Base-by-base conservation (phyloP, 2,113 vertebrate genomes). In the Nerophis lumbriciformis region DNA sequence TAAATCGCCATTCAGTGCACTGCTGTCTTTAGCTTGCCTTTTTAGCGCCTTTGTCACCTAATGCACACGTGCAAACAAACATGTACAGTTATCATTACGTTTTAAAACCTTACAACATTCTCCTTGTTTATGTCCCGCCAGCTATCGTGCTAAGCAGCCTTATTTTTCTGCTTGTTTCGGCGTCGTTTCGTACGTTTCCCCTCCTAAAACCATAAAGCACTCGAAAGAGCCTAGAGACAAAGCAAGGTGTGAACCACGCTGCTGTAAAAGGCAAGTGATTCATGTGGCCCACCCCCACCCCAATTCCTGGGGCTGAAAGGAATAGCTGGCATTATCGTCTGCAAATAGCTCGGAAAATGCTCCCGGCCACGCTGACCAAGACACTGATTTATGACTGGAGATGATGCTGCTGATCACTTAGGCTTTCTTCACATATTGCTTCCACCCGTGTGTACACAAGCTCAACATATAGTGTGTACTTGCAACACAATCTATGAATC, bases 301-400 rank as follows among this genome's bases (percentile, higher is more conserved):
- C 54, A 69, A 69, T 84, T 83, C 80, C 85, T 71, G 70, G 68
- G 79, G 83, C 83, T 75, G 70, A 61, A 68, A 82, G 77, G 75
- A 88, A 88, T 83, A 76, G 85, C 84, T 83, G 85, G 83, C 86
- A 87, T 90, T 88, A 90, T 88, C 86, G 82, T 76, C 75, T 77
- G 83, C 88, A 91, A 91, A 90, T 90, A 83, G 86, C 72, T 87
- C 82, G 87, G 80, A 84, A 90, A 90, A 88, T 66, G 83, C 86
- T 85, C 72, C 84, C 73, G 84, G 88, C 80, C 83, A 88, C 77
- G 84, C 85, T 84, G 83, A 88, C 80, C 78, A 84, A 73, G 75
- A 78, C 73, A 62, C 79, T 88, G 88, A 90, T 90, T 88, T 91
- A 89, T 89, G 72, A 80, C 70, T 59, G 61, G 65, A 78, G 81